Conservation (phyloP, 2,888 invertebrate species). For the Latrodectus hesperus region DNA sequence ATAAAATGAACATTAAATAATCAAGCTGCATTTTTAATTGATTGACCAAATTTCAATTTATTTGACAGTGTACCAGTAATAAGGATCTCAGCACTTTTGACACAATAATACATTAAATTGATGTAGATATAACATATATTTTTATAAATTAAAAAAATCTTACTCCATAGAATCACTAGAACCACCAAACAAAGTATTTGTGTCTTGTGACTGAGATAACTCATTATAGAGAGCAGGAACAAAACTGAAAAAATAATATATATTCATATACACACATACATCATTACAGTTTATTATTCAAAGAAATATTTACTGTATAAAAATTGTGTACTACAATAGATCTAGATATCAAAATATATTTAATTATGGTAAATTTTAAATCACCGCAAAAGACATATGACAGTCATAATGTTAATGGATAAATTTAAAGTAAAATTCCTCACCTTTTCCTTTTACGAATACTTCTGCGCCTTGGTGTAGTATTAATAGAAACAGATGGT, state of each 20-base stretch:
- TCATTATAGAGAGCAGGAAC: slow-evolving; percentile 65
- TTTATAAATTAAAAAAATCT: slow-evolving; percentile 1
- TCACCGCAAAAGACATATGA: background rate
- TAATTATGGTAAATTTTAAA: background rate
- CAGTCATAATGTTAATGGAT: background rate
- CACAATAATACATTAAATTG: too few relatives aligned
- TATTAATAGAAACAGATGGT: background rate
- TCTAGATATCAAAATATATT: too few relatives aligned
- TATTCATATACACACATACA: background rate
- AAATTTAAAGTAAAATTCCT: too few relatives aligned
- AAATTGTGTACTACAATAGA: too few relatives aligned
- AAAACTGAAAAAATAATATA: slow-evolving; percentile 23
- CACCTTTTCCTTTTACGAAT: slow-evolving; percentile 47
- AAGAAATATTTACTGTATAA: too few relatives aligned
- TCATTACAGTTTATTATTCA: too few relatives aligned
- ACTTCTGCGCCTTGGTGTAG: slow-evolving; percentile 21
- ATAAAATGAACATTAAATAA: too few relatives aligned
- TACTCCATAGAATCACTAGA: slow-evolving; percentile 58
- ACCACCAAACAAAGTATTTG: slow-evolving; percentile 24
- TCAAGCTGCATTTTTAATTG: too few relatives aligned
- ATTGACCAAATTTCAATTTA: too few relatives aligned
- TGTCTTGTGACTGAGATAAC: slow-evolving; percentile 63
- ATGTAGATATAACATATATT: background rate
- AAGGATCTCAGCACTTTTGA: too few relatives aligned
- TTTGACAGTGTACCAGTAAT: too few relatives aligned